A percentile compares a stretch with the other conserved stretches of the same genome.
These are phyloP conservation scores for Hoplostethus mediterraneus DNA, from an alignment of 2,797 vertebrate species.

Conservation along the genomic window DNA sequence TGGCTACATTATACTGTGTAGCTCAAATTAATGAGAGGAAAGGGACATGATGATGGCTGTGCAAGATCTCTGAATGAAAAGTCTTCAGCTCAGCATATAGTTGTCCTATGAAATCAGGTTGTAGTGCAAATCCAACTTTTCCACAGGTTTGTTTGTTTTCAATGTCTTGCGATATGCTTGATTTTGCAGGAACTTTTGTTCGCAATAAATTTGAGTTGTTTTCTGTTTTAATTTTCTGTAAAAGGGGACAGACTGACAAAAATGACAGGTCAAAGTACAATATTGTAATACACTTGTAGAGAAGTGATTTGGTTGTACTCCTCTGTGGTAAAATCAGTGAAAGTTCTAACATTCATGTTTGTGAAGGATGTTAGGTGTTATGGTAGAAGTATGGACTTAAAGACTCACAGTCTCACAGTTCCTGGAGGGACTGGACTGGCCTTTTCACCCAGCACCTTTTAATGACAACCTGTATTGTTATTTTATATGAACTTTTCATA, in stretches of 20 bases:
- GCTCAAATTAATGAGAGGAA: neutral
- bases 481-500: too few species aligned
- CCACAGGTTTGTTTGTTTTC: neutral
- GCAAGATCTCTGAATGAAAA: neutral
- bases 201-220: neutral
- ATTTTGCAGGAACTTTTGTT: neutral
- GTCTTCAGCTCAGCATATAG: neutral
- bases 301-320: neutral
- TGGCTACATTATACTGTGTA: neutral
- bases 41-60: neutral
- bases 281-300: neutral
- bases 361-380: too few species aligned
- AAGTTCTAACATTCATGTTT: too few species aligned
- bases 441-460: too few species aligned
- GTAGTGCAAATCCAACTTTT: neutral
- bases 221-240: neutral
- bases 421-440: neutral
- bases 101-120: neutral
- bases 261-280: neutral
- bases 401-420: neutral
- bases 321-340: too few species aligned
- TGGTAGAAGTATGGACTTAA: too few species aligned
- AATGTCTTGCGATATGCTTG: neutral
- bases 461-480: neutral
- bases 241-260: neutral